Percentiles rank a stretch among this genome's conserved stretches.
Evolutionary conservation across 2,888 invertebrate genomes (phyloP).

Genomic region (Lycophotia porphyrea): DNA sequence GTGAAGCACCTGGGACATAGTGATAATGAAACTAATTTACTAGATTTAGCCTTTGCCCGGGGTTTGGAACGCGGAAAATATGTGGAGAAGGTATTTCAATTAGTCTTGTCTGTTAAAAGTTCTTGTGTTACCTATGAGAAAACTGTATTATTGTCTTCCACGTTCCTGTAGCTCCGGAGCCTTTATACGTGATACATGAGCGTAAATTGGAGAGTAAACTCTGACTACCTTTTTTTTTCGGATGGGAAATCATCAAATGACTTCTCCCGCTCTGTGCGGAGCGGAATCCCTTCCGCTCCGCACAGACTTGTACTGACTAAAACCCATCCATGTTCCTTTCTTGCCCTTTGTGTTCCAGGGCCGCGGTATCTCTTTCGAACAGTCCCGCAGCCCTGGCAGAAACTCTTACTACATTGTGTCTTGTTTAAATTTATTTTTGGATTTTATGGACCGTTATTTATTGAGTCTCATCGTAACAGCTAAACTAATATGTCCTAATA

Average conservation of each 20-base stretch:
- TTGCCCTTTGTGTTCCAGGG: no score
- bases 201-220: background rate
- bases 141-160: conserved; percentile 25
- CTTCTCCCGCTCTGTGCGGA: no score
- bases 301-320: no score
- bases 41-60: conserved; percentile 69
- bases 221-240: no score
- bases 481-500: no score
- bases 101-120: conserved; percentile 18
- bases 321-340: no score
- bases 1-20: conserved; percentile 76
- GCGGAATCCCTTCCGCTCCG: no score
- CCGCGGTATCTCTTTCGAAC: no score
- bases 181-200: background rate
- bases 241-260: no score
- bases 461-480: background rate
- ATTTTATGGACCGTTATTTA: background rate
- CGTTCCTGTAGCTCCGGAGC: no score
- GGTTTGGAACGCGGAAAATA: conserved; percentile 41
- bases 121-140: conserved; percentile 12
- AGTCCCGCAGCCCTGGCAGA: no score
- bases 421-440: background rate
- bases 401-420: background rate
- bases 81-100: conserved; percentile 58
- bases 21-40: conserved; percentile 81